A percentile compares a stretch with the other conserved stretches of the same genome.
Conservation (phyloP, 2,113 vertebrate genomes). For the Orycteropus afer region DNA sequence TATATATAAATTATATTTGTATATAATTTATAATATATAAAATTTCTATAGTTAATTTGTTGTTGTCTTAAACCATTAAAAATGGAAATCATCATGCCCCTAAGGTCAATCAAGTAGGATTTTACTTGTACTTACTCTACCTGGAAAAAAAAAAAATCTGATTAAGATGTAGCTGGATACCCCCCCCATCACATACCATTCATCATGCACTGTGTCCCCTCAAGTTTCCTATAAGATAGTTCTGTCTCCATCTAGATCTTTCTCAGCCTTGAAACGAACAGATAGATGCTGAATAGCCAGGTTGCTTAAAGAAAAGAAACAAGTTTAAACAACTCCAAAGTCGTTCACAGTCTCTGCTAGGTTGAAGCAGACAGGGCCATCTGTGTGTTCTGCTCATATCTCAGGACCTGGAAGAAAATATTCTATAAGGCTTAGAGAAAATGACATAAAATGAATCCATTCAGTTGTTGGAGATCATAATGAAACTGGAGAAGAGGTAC, state of each 20-base stretch:
- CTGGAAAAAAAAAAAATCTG: neutral
- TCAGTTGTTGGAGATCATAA: conserved; percentile 78
- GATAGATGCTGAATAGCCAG: conserved; percentile 62
- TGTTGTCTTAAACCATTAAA: neutral
- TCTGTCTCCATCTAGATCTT: neutral
- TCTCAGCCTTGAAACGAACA: conserved; percentile 53
- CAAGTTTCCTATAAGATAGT: conserved; percentile 4
- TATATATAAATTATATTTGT: neutral
- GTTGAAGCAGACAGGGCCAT: conserved; percentile 57
- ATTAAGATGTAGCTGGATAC: neutral
- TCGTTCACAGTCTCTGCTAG: conserved; percentile 45
- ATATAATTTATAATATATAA: neutral
- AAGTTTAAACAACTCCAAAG: conserved; percentile 74
- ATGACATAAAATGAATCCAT: conserved; percentile 78
- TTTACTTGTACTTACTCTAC: conserved; percentile 10
- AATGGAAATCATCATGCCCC: neutral
- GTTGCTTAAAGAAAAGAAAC: conserved; percentile 63
- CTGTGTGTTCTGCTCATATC: conserved; percentile 65
- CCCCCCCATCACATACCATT: neutral
- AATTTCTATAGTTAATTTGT: neutral
- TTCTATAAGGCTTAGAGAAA: conserved; percentile 73
- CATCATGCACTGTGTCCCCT: no score
- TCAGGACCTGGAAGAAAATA: conserved; percentile 72
- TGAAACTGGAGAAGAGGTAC: conserved; percentile 73
- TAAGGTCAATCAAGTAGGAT: neutral